Evolutionary conservation across 2,113 vertebrate species (phyloP).

Genomic region (Eurystomus gularis): DNA sequence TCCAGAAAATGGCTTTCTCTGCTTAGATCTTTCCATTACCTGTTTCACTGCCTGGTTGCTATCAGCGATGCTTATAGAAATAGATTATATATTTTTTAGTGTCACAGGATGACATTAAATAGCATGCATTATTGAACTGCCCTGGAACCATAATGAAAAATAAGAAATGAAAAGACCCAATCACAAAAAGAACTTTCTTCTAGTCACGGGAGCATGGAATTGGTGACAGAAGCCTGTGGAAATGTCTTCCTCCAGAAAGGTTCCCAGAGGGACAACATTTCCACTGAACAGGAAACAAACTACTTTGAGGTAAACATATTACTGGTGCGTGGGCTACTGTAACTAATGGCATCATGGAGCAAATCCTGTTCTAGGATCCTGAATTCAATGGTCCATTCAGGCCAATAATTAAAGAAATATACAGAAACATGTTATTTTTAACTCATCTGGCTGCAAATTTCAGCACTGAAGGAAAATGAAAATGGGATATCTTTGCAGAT

Average conservation of each 20-base stretch:
- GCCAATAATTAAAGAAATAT: background rate
- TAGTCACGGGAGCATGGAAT: background rate
- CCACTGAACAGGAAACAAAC: background rate
- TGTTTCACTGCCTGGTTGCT: background rate
- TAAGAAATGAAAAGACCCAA: background rate
- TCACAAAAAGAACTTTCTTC: background rate
- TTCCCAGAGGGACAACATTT: background rate
- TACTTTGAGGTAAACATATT: background rate
- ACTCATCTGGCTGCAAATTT: background rate
- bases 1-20: background rate
- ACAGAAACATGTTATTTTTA: accelerated
- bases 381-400: background rate
- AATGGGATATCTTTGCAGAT: background rate
- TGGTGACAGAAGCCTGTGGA: background rate
- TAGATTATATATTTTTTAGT: background rate
- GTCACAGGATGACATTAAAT: background rate
- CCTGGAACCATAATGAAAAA: background rate
- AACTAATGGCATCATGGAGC: background rate
- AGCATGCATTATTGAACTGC: background rate
- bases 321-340: background rate
- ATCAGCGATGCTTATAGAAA: background rate
- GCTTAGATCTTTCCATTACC: background rate
- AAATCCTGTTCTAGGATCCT: background rate
- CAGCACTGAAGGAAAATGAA: background rate
- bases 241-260: background rate